Percentiles rank a stretch among this genome's conserved stretches.
Evolutionary conservation across 2,113 vertebrate genomes (phyloP).

Genomic region (Antigone vipio): DNA sequence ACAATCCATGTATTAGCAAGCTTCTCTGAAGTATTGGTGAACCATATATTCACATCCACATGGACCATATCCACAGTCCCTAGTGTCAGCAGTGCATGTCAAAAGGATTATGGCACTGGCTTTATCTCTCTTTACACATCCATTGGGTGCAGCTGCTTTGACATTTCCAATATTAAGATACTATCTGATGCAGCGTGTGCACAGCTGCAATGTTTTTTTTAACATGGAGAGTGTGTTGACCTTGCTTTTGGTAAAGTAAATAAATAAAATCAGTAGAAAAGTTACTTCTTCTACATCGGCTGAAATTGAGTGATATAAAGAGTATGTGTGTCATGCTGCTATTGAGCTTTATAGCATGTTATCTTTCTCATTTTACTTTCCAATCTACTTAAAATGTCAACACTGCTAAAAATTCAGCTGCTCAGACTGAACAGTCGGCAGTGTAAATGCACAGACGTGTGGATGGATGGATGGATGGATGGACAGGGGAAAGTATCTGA

Average conservation of each 20-base stretch:
- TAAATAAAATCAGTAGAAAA: not conserved
- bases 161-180: not conserved
- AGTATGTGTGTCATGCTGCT: not conserved
- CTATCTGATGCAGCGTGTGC: not conserved
- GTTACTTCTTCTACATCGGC: not conserved
- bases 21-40: not conserved
- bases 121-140: not conserved
- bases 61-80: not conserved
- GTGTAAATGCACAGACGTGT: not conserved
- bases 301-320: not conserved
- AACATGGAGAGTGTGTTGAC: not conserved
- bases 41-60: not conserved
- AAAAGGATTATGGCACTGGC: not conserved
- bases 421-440: not conserved
- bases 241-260: not conserved
- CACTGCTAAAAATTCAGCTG: not conserved
- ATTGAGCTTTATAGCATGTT: not conserved
- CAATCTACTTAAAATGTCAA: conserved; percentile 11
- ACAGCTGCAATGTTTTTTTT: not conserved
- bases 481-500: not conserved
- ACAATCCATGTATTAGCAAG: not conserved
- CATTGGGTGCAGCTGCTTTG: not conserved
- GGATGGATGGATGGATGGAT: too few species aligned
- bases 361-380: not conserved
- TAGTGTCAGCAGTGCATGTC: not conserved